Base-by-base conservation (phyloP, 2,888 invertebrate genomes). In the Xylota segnis region DNA sequence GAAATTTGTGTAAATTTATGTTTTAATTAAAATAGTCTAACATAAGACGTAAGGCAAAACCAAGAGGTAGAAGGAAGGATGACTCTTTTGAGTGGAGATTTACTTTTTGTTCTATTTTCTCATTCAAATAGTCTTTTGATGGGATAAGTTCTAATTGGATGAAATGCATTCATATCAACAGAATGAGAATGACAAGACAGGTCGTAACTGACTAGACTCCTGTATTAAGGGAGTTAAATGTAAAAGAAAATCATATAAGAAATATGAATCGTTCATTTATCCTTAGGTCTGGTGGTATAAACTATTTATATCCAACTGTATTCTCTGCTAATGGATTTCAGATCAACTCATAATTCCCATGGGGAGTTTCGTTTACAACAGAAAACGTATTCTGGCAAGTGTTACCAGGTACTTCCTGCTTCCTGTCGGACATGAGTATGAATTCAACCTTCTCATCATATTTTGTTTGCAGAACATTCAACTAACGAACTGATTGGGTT, bases 1-100 rank as follows among this genome's bases (percentile, higher is more conserved):
- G 27, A 61, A 61, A 71, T 78, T 82, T 70, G 82, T 75, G 68
- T 70, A 70, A 68, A 82, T 82, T 82, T 82, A 75, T 70, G 63
- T 82, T 82, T 82, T 82, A 82, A 82, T 82, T 82, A 82, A 74
- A 58, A 74, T 43, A 37, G 54, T 54, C 43, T 34, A 52, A 47
- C 47, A 34, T n/a, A 45, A 54, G 50, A 18, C 34, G 5, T 3
- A 32, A 7, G 7, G 5, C 47, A 34, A 54, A 23, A n/a, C 14
- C 5, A 72, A 12, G 16, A n/a, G 10, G 27, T 40, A 61, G 50
- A 27, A 16, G 16, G 27, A 50, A 40, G 37, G 23, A 23, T 10
- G 27, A 27, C 29, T 58, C n/a, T 12, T 59, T 52, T 63, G 32
- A 32, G 7, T 27, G 4, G n/a, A 59, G n/a, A 12, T 37, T 14